Percentiles rank a stretch among this genome's conserved stretches.
Evolutionary conservation across 92 coral and sea anemone genomes (phyloP).

Genomic region (Porites rus): DNA sequence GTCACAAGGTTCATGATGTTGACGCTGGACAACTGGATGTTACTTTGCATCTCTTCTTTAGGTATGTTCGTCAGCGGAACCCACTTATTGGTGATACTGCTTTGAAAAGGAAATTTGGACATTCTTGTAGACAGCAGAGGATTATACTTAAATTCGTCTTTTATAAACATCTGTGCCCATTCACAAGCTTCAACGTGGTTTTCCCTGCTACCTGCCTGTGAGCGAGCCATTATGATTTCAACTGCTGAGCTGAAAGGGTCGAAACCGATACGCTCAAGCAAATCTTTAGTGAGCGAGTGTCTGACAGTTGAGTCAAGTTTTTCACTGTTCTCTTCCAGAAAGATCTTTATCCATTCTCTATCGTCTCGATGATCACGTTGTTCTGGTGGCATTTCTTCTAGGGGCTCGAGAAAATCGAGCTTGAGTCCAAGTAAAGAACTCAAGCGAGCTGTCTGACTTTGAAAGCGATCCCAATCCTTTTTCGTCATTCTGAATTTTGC

Average conservation of each 20-base stretch:
- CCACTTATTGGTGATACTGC: slow-evolving; percentile 16
- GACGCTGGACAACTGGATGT: background rate
- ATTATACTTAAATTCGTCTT: slow-evolving; percentile 66
- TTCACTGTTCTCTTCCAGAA: too few species aligned
- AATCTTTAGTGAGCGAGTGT: too few species aligned
- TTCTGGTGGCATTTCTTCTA: too few species aligned
- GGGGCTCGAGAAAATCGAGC: too few species aligned
- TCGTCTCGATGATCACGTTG: too few species aligned
- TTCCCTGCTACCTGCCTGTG: background rate
- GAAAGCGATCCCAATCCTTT: too few species aligned
- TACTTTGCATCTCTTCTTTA: background rate
- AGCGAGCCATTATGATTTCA: slow-evolving; percentile 29
- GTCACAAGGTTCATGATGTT: background rate
- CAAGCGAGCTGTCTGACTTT: too few species aligned
- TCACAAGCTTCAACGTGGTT: slow-evolving; percentile 55
- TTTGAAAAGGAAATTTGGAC: slow-evolving; percentile 17
- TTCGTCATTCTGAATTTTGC: too few species aligned
- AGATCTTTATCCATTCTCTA: too few species aligned
- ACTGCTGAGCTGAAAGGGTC: slow-evolving; percentile 18
- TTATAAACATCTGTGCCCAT: slow-evolving; percentile 40
- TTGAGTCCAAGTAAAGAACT: too few species aligned
- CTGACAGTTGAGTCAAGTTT: too few species aligned
- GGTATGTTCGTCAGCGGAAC: background rate
- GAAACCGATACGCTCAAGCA: slow-evolving; percentile 3
- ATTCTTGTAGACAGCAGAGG: slow-evolving; percentile 36